Base-by-base conservation (phyloP, 2,888 invertebrate species). In the Eilema sororculum region DNA sequence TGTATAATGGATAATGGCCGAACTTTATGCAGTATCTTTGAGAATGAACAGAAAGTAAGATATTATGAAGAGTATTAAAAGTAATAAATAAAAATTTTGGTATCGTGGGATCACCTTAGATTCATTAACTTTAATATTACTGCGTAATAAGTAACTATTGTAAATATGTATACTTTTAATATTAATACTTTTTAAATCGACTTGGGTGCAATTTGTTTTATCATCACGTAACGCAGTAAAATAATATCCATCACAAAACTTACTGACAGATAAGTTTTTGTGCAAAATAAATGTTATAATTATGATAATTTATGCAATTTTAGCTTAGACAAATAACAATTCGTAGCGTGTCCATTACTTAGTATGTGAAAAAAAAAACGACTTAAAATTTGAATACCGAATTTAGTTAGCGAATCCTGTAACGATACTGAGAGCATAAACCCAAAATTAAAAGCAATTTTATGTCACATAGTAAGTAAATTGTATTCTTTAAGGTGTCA, bases 1-100 rank as follows among this genome's bases (percentile, higher is more conserved):
- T 78, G 68, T 73, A 56, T 72, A 78, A 77, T 74, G 52, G 73
- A 65, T 60, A 58, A 63, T 76, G 52, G 9, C 9, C 52, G 8
- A 52, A 52, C 58, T 41, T 37, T 57, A 22, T 57, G 67, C 59
- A n/a, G 52, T 59, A 52, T 30, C 9, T 30, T 52, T 65, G 13
- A 65, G 24, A 52, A n/a, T 20, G 60, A 33, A 12, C 60, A 30
- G 30, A 13, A n/a, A 58, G 2, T 65, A 20, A 65, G 20, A 41
- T 58, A n/a, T 9, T 28, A 65, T 57, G 20, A 59, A 25, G 37
- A 12, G 20, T 22, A 37, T 41, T 41, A 41, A 41, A 4, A 41
- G 52, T 52, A 9, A 52, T 52, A n/a, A 52, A 41, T 33, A 56
- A 65, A 33, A 57, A 33, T 25, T 64, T 46, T 20, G 22, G 16